Evolutionary conservation across 2,113 vertebrate species (phyloP).

Genomic region (Myodes glareolus): DNA sequence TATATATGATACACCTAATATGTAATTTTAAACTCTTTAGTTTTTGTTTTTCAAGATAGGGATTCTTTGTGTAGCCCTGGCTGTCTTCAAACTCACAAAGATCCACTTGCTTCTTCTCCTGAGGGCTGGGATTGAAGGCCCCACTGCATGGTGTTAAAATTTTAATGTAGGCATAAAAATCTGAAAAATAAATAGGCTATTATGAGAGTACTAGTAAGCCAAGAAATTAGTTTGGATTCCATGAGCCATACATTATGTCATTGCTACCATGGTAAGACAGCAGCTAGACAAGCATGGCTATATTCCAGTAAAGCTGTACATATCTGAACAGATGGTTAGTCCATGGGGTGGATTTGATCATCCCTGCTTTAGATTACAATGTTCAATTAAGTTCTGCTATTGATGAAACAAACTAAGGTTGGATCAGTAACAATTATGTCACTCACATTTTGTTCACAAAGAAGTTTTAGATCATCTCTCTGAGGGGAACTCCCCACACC

Average conservation of each 20-base stretch:
- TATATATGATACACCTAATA: neutral
- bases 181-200: neutral
- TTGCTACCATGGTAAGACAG: neutral
- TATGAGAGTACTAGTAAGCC: neutral
- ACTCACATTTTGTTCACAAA: constrained; percentile 99
- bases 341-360: neutral
- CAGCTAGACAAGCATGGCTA: neutral
- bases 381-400: constrained; percentile 43
- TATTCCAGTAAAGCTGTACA: constrained; percentile 36
- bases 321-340: neutral
- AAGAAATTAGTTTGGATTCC: neutral
- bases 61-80: neutral
- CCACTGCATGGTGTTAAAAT: neutral
- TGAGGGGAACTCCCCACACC: constrained; percentile 98
- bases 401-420: constrained; percentile 29
- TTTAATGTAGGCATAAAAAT: constrained; percentile 42
- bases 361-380: neutral
- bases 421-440: neutral
- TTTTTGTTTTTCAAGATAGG: neutral
- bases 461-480: constrained; percentile 98
- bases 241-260: neutral
- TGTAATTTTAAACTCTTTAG: constrained; percentile 23
- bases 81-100: neutral
- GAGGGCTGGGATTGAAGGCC: neutral
- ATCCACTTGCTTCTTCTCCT: neutral